Evolutionary conservation across 2,888 invertebrate genomes (phyloP).

Genomic region (Gisinianus flammeolus): DNA sequence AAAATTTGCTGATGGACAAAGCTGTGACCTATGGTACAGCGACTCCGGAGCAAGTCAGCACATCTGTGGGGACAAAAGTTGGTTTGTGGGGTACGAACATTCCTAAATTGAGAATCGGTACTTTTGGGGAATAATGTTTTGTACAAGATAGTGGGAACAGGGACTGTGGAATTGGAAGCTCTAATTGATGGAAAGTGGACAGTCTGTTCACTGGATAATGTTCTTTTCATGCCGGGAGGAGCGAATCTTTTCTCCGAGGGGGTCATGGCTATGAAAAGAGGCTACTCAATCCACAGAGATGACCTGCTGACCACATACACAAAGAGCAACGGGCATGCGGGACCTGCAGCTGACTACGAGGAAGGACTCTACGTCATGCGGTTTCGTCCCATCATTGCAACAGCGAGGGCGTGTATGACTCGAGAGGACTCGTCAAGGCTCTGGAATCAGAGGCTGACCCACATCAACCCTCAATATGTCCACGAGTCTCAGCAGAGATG

Average conservation of each 20-base stretch:
- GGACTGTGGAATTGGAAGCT: slow-evolving; percentile 17
- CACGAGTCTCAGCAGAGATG: slow-evolving; percentile 33
- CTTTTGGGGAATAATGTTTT: too few species aligned
- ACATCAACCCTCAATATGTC: slow-evolving; percentile 20
- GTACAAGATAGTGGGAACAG: too few species aligned
- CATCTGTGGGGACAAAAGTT: not conserved
- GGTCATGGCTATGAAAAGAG: slow-evolving; percentile 15
- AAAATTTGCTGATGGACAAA: not conserved
- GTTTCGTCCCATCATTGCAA: slow-evolving; percentile 10
- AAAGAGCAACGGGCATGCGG: not conserved
- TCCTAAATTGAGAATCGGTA: too few species aligned
- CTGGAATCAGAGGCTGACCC: too few species aligned
- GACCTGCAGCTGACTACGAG: slow-evolving; percentile 5
- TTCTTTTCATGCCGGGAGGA: slow-evolving; percentile 28
- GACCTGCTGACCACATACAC: not conserved
- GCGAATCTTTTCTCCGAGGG: slow-evolving; percentile 32
- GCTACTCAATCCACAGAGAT: not conserved
- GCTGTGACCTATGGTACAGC: not conserved
- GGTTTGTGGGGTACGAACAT: not conserved
- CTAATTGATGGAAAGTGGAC: slow-evolving; percentile 7
- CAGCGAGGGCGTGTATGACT: too few species aligned
- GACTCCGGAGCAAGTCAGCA: not conserved
- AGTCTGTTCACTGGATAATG: not conserved
- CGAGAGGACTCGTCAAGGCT: too few species aligned
- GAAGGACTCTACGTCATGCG: slow-evolving; percentile 27